phyloP scores from a whole-genome alignment of 2,888 invertebrate species.

The Eristalis intricaria region DNA sequence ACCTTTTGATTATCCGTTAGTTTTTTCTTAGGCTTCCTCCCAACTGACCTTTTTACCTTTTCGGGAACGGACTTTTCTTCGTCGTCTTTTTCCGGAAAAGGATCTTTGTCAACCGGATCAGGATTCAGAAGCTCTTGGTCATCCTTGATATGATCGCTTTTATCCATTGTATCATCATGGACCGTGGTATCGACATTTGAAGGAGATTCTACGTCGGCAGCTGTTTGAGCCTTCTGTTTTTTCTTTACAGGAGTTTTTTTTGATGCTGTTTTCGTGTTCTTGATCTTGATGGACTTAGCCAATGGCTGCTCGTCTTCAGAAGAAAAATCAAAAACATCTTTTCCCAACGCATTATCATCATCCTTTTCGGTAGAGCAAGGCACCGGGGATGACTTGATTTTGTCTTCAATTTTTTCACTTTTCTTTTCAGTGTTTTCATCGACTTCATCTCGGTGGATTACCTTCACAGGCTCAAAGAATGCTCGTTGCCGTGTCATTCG shows the following conservation, averaged over 20 bases:
- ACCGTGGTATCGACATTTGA: conserved; percentile 20
- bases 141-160: background rate
- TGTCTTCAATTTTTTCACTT: conserved; percentile 71
- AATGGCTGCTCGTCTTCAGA: conserved; percentile 83
- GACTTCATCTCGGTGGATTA: conserved; percentile 73
- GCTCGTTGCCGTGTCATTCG: conserved; percentile 80
- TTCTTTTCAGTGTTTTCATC: conserved; percentile 66
- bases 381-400: background rate
- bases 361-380: conserved; percentile 8
- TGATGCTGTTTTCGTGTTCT: conserved; percentile 73
- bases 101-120: background rate
- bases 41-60: conserved; percentile 31
- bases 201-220: background rate
- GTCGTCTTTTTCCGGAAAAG: background rate
- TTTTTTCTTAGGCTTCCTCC: conserved; percentile 62
- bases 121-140: background rate
- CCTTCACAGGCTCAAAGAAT: conserved; percentile 80
- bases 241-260: conserved; percentile 53
- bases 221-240: conserved; percentile 35
- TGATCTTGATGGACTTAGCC: conserved; percentile 79
- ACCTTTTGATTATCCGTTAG: conserved; percentile 10
- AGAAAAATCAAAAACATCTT: conserved; percentile 81
- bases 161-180: conserved; percentile 59
- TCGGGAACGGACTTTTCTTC: conserved; percentile 28
- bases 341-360: conserved; percentile 51